phyloP scores from a whole-genome alignment of 2,888 invertebrate genomes.

The Physocephala rufipes region DNA sequence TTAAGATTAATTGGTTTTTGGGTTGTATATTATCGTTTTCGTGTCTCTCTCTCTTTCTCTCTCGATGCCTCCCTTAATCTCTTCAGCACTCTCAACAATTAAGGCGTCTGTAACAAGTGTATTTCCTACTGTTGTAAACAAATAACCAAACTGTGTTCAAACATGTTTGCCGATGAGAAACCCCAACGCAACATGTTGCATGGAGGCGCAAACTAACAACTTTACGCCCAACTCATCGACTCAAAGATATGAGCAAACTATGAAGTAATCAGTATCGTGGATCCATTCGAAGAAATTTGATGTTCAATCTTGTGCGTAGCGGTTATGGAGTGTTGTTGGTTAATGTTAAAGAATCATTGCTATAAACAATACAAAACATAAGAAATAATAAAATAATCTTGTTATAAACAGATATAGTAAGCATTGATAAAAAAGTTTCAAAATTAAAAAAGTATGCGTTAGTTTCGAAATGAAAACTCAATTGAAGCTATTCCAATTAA shows the following conservation, averaged over 20 bases:
- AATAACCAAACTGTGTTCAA: too few species aligned
- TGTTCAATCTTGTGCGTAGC: conserved; percentile 47
- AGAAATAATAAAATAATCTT: conserved; percentile 23
- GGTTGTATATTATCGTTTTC: too few species aligned
- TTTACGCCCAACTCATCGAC: conserved; percentile 31
- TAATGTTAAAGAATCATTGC: conserved; percentile 37
- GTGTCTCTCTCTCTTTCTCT: too few species aligned
- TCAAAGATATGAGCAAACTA: conserved; percentile 43
- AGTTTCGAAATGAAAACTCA: conserved; percentile 2
- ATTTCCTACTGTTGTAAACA: too few species aligned
- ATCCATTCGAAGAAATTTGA: conserved; percentile 58
- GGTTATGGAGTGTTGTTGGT: conserved; percentile 11
- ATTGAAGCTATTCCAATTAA: too few species aligned
- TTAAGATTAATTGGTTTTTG: too few species aligned
- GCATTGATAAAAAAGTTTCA: conserved; percentile 42
- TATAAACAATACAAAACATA: conserved; percentile 25
- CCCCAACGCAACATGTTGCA: conserved; percentile 26
- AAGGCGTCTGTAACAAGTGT: too few species aligned
- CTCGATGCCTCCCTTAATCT: too few species aligned
- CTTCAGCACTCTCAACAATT: too few species aligned
- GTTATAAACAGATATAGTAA: conserved; percentile 36
- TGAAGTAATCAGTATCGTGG: conserved; percentile 56
- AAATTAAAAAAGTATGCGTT: conserved; percentile 39
- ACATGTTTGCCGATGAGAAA: too few species aligned
- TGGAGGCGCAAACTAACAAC: conserved; percentile 29